A percentile compares a stretch with the other conserved stretches of the same genome.
Conservation (phyloP, 2,888 invertebrate species). For the Congeria kusceri region DNA sequence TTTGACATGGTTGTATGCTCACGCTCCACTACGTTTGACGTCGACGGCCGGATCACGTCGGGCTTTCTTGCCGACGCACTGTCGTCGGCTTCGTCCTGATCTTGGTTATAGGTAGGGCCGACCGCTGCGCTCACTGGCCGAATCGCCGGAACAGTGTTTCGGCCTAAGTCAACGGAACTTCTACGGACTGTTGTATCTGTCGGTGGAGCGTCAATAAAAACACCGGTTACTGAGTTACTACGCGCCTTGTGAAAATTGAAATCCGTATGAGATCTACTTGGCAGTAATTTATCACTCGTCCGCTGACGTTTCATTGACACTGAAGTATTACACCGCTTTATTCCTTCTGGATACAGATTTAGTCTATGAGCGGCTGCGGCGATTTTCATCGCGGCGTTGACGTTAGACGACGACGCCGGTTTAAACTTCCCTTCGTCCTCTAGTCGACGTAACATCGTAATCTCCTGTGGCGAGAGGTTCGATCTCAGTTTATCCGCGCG, state of each 20-base stretch:
- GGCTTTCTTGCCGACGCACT: background rate
- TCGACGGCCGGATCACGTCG: conserved; percentile 35
- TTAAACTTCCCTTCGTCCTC: conserved; percentile 77
- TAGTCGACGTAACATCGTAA: conserved; percentile 71
- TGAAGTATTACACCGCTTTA: conserved; percentile 31
- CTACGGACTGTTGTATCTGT: conserved; percentile 48
- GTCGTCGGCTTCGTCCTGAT: conserved; percentile 10
- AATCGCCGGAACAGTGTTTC: conserved; percentile 38
- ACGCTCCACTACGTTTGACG: conserved; percentile 42
- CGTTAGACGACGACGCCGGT: conserved; percentile 65
- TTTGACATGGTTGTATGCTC: conserved; percentile 49
- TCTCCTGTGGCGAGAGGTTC: conserved; percentile 77
- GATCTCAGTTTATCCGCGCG: conserved; percentile 79
- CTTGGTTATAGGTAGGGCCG: background rate
- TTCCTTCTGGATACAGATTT: conserved; percentile 64
- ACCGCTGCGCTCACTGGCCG: conserved; percentile 66
- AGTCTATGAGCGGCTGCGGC: conserved; percentile 78
- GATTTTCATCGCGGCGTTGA: conserved; percentile 78
- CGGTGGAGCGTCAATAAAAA: conserved; percentile 71
- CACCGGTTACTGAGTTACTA: conserved; percentile 77
- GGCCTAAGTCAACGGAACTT: conserved; percentile 61
- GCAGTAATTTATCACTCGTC: conserved; percentile 39
- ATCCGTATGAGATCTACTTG: conserved; percentile 44
- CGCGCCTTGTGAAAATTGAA: conserved; percentile 45
- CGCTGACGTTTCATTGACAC: conserved; percentile 4